Percentiles rank a stretch among this genome's conserved stretches.
phyloP scores from a whole-genome alignment of 2,888 invertebrate species.

The Hecatera dysodea region DNA sequence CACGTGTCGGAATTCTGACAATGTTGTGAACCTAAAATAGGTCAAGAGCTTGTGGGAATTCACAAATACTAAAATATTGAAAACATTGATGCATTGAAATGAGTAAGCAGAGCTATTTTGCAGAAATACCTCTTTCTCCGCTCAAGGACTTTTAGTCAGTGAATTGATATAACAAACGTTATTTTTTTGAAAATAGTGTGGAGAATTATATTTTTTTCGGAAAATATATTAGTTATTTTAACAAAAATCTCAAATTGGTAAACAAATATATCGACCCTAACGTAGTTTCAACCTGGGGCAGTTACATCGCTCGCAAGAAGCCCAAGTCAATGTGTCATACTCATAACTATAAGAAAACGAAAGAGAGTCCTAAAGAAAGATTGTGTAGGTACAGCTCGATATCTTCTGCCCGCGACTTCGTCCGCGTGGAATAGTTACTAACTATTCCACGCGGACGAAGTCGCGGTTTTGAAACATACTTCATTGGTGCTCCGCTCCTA shows the following conservation, averaged over 20 bases:
- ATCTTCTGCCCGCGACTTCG: no score
- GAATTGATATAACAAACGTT: conserved; percentile 11
- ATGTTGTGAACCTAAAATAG: conserved; percentile 76
- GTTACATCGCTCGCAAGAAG: not conserved
- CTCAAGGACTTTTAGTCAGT: conserved; percentile 28
- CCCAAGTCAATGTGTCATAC: no score
- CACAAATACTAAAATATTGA: conserved; percentile 67
- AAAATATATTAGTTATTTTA: not conserved
- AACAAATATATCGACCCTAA: not conserved
- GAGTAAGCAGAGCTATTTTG: conserved; percentile 42
- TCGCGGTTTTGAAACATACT: no score
- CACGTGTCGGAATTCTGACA: conserved; percentile 73
- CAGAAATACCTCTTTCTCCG: conserved; percentile 33
- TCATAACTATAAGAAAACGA: not conserved
- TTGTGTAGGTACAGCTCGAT: no score
- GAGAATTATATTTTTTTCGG: conserved; percentile 1
- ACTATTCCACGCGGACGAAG: no score
- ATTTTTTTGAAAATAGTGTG: not conserved
- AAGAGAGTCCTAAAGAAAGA: not conserved
- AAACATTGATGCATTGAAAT: conserved; percentile 61
- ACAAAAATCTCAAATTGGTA: not conserved
- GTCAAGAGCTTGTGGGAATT: conserved; percentile 67
- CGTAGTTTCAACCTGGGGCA: not conserved
- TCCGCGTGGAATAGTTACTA: no score
- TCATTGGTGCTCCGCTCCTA: no score